Base-by-base conservation (phyloP, 2,113 vertebrate genomes). In the Epinephelus moara region DNA sequence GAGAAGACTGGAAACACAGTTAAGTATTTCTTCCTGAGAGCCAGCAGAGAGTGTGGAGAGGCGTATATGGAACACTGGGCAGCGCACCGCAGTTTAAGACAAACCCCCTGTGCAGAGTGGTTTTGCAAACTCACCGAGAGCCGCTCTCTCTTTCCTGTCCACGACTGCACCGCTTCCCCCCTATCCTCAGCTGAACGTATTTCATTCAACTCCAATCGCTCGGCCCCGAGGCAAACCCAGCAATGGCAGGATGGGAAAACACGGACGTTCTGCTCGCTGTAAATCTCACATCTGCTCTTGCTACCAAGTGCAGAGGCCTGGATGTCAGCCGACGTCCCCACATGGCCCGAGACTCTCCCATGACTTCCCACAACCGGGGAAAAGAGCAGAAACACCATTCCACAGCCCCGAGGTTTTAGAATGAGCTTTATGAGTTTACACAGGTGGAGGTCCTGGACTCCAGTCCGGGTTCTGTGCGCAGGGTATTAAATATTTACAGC, bases 371-470 rank as follows among this genome's bases (percentile, higher is more conserved):
- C 64, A 82, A 81, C 60, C 42, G 30, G 74, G 75, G 33, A 56
- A 84, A 87, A 60, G 59, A 72, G 76, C 73, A 76, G 82, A 72
- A 89, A 85, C 81, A 80, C 68, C 74, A 70, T 59, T 61, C 70
- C 75, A 60, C 57, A 85, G 80, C 85, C 72, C 63, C n/a, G 12
- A 85, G 79, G 75, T 84, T 91, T 81, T 61, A n/a, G 71, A 55
- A 67, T 60, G 40, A 70, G 86, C 79, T 81, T 87, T 88, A 81
- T 63, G 84, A 83, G 93, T 93, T 94, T 91, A 93, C 87, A 89
- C 91, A 93, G 91, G 90, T 93, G 91, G 85, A 92, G 79, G 78
- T 86, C 85, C 71, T 75, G 84, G 79, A 89, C 71, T 82, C 49
- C 27, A 10, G 66, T 61, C 49, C 40, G 50, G 70, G 64, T 85